Base-by-base conservation (phyloP, 2,797 vertebrate species). In the Ambastaia sidthimunki region DNA sequence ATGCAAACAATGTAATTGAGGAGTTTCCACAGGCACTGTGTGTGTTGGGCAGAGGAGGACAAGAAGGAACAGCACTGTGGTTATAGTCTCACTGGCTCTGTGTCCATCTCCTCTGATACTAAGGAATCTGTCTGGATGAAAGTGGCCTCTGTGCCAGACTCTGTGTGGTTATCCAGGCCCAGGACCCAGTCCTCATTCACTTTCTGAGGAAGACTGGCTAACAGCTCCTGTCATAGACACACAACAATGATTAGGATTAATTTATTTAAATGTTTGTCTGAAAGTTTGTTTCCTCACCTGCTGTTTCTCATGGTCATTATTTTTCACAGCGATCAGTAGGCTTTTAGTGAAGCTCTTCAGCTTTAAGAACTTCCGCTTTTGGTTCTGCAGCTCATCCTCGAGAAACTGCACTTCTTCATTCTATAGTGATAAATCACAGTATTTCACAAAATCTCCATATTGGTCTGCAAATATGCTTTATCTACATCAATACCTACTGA, bases 351-450 rank as follows among this genome's bases (percentile, higher is more conserved):
- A 99, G 3, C 88, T 92, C 83, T 92, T 96, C 71, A 99, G 96
- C 85, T 98, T 95, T 83, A 93, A 92, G 79, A 98, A 98, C 88
- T 94, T 98, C 89, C 95, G 95, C 87, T 98, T 99, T 93, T 98
- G 97, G 90, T 91, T 96, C 90, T 95, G 94, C 92, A 99, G 90
- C 90, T 98, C 97, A 13, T 90, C 94, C 92, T 98, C 96, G 62
- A 98, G 95, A 90, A 96, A 99, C 90, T 96, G 95, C 84, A 99
- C 95, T 90, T 99, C 97, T 91, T 98, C 96, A 77, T 97, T 96
- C 98, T 99, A 15, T 62, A 62, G 89, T 87, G 21, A 66, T 69
- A 73, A 84, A 85, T 44, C 12, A 74, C 23, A 50, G 31, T 31
- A 60, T 62, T 55, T 70, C 18, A 37, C 21, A 63, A 3, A 11